A percentile compares a stretch with the other conserved stretches of the same genome.
phyloP scores from a whole-genome alignment of 2,888 invertebrate species.

The Cerastis leucographa region DNA sequence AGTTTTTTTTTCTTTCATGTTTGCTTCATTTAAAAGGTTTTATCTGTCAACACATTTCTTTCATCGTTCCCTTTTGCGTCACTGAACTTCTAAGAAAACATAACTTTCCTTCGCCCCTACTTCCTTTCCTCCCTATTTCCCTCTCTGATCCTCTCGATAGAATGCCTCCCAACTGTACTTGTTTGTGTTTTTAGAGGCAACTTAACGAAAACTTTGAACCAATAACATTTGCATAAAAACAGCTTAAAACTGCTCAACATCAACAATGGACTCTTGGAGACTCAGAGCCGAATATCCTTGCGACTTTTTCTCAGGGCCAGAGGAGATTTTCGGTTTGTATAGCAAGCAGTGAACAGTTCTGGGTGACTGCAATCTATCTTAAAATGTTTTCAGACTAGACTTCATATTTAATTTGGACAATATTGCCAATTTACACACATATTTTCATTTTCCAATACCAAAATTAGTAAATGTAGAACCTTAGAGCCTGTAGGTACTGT shows the following conservation, averaged over 20 bases:
- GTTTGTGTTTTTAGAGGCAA: constrained; percentile 55
- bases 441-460: neutral
- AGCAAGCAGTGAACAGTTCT: neutral
- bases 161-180: constrained; percentile 40
- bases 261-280: constrained; percentile 43
- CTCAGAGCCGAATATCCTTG: constrained; percentile 10
- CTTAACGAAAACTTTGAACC: constrained; percentile 61
- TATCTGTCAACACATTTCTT: constrained; percentile 15
- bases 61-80: constrained; percentile 14
- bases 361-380: neutral
- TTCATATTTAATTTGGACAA: neutral
- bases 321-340: neutral
- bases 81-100: constrained; percentile 25
- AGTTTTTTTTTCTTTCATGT: constrained; percentile 10
- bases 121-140: constrained; percentile 21
- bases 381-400: neutral
- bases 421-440: neutral
- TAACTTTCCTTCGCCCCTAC: constrained; percentile 17
- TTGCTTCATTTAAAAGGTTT: constrained; percentile 18
- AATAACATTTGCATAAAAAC: constrained; percentile 70
- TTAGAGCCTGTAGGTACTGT: neutral
- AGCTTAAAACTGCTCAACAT: constrained; percentile 60
- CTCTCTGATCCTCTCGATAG: constrained; percentile 37
- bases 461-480: neutral
- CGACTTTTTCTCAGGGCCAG: constrained; percentile 7